phyloP scores from a whole-genome alignment of 2,113 vertebrate genomes.

The Bubo bubo region DNA sequence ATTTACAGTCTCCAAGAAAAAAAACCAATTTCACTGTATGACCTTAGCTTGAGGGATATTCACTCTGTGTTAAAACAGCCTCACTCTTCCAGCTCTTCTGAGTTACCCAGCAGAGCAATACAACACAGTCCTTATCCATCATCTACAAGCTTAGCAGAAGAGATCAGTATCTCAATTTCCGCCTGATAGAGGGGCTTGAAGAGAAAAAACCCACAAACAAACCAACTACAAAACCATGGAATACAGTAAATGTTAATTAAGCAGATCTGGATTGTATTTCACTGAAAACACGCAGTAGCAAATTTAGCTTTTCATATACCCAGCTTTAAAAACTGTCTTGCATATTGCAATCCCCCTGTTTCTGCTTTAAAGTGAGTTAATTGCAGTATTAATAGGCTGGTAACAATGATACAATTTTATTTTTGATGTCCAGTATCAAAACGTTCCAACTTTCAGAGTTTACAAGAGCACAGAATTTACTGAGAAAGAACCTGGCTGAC shows the following conservation, averaged over 20 bases:
- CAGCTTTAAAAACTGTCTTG: background rate
- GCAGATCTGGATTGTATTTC: background rate
- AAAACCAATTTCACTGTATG: background rate
- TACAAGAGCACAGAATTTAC: background rate
- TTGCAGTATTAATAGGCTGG: background rate
- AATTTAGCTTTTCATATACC: background rate
- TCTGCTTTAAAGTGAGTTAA: background rate
- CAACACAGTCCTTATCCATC: background rate
- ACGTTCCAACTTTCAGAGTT: background rate
- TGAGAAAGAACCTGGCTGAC: background rate
- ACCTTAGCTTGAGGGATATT: background rate
- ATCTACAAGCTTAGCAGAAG: background rate
- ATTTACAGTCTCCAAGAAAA: background rate
- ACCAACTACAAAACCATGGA: background rate
- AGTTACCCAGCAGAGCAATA: background rate
- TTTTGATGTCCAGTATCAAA: accelerated
- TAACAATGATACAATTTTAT: background rate
- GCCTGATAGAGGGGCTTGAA: background rate
- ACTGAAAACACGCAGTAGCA: background rate
- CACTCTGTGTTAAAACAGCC: background rate
- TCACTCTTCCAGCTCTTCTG: background rate
- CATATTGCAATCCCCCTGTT: accelerated
- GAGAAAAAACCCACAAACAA: background rate
- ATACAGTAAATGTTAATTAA: background rate
- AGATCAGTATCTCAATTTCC: background rate